Evolutionary conservation across 2,888 invertebrate genomes (phyloP).

Genomic region (Torymus auratus): DNA sequence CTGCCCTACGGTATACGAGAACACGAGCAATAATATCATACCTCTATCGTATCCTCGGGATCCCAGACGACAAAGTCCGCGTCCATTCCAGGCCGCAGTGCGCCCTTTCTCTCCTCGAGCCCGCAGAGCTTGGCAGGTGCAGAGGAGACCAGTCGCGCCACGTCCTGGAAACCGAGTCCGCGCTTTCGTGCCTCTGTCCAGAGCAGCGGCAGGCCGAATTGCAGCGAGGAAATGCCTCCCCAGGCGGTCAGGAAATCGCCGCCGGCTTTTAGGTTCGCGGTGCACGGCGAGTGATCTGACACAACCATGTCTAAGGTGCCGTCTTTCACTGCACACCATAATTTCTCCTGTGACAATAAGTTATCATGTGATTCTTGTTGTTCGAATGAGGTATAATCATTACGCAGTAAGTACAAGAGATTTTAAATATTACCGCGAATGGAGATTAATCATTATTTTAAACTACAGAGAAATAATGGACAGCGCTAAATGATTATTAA

Average conservation of each 20-base stretch:
- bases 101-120: constrained; percentile 81
- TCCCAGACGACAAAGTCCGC: constrained; percentile 87
- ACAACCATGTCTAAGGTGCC: constrained; percentile 76
- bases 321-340: constrained; percentile 82
- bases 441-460: no score
- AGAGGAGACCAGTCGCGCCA: constrained; percentile 80
- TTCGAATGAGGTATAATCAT: background rate
- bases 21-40: constrained; percentile 66
- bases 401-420: no score
- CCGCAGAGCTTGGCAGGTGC: constrained; percentile 82
- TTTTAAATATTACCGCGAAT: no score
- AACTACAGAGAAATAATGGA: no score
- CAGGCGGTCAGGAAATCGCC: constrained; percentile 84
- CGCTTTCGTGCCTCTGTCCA: constrained; percentile 82
- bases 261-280: constrained; percentile 71
- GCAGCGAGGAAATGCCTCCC: constrained; percentile 86
- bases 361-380: constrained; percentile 24
- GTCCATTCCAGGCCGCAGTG: constrained; percentile 81
- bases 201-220: constrained; percentile 84
- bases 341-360: constrained; percentile 76
- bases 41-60: constrained; percentile 80
- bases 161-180: constrained; percentile 78
- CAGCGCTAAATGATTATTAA: no score
- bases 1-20: background rate
- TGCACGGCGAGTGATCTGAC: constrained; percentile 70